phyloP scores from a whole-genome alignment of 1,140 invertebrate genomes.

The Drosophila mauritiana region DNA sequence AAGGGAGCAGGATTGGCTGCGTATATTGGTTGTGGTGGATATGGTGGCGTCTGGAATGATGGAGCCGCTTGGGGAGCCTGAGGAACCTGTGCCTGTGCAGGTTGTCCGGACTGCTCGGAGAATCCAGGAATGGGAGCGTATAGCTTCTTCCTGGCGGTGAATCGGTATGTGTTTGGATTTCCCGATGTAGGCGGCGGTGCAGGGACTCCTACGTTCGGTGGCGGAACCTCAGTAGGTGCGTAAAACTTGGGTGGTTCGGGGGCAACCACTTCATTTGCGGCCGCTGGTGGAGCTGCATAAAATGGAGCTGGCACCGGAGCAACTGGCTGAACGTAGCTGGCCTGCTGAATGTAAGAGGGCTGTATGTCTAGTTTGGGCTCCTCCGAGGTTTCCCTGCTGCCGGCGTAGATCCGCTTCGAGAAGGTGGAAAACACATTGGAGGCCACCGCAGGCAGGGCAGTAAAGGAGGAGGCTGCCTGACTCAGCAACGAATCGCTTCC shows the following conservation, averaged over 20 bases:
- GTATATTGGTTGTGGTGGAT: constrained; percentile 37
- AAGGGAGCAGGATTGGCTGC: constrained; percentile 22
- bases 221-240: constrained; percentile 72
- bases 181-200: constrained; percentile 69
- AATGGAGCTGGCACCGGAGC: constrained; percentile 49
- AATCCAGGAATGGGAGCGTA: constrained; percentile 87
- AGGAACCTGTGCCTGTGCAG: constrained; percentile 5
- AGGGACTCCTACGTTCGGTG: constrained; percentile 15
- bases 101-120: constrained; percentile 51
- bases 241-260: constrained; percentile 81
- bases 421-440: constrained; percentile 87
- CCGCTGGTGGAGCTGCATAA: constrained; percentile 55
- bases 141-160: constrained; percentile 86
- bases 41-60: constrained; percentile 57
- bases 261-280: constrained; percentile 22
- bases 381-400: constrained; percentile 45
- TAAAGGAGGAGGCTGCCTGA: constrained; percentile 86
- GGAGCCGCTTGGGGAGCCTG: constrained; percentile 10
- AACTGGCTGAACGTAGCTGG: constrained; percentile 25
- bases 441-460: constrained; percentile 86
- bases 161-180: constrained; percentile 85
- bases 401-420: constrained; percentile 85
- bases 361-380: constrained; percentile 74
- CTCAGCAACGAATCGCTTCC: constrained; percentile 82
- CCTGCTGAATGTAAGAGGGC: constrained; percentile 71